A percentile compares a stretch with the other conserved stretches of the same genome.
Conservation (phyloP, 2,888 invertebrate genomes). For the Heliconius sara region DNA sequence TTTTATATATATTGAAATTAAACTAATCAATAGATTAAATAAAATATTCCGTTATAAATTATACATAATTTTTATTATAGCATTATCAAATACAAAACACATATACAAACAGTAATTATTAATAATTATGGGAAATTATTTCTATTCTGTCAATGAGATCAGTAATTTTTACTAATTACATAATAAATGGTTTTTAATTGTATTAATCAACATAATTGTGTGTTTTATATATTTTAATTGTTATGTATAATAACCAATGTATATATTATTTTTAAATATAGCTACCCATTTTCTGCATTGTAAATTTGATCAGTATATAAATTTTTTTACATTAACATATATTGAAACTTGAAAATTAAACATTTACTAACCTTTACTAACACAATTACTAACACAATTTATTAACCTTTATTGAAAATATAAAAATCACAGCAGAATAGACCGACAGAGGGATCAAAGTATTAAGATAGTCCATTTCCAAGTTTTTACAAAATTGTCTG, state of each 20-base stretch:
- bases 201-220: not conserved
- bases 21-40: not conserved
- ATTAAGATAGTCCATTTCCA: not conserved
- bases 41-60: not conserved
- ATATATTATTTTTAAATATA: no score
- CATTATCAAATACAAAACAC: not conserved
- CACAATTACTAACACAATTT: no score
- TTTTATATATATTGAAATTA: not conserved
- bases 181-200: slow-evolving; percentile 13
- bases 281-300: no score
- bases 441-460: not conserved
- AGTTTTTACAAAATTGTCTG: not conserved
- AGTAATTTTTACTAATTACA: slow-evolving; percentile 23
- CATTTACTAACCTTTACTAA: no score
- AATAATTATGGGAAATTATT: slow-evolving; percentile 1
- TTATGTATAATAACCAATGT: no score
- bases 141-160: not conserved
- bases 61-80: not conserved
- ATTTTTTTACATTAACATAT: not conserved
- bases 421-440: not conserved
- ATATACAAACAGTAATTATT: not conserved
- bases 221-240: no score
- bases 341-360: no score
- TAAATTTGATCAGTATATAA: not conserved
- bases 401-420: no score